These are phyloP conservation scores for Theristicus caerulescens DNA, from an alignment of 2,113 vertebrate genomes.

Conservation along the genomic window DNA sequence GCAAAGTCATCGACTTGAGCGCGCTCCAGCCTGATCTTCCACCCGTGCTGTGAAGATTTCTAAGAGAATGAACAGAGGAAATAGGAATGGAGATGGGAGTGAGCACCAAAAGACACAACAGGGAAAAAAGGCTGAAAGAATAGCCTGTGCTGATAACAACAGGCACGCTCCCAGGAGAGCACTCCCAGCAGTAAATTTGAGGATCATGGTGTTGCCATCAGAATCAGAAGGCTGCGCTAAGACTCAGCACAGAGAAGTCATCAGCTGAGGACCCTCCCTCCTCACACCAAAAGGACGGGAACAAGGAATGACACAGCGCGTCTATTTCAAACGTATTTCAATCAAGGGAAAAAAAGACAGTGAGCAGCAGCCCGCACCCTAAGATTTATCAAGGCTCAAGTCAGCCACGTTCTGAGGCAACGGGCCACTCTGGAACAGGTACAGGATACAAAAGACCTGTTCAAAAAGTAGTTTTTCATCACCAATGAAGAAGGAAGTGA, in stretches of 20 bases:
- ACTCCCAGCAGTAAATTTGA: not conserved
- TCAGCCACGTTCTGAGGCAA: not conserved
- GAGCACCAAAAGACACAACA: not conserved
- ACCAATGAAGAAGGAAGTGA: not conserved
- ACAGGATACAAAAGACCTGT: not conserved
- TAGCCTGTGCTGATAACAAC: not conserved
- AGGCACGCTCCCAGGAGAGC: accelerated
- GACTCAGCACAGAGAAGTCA: not conserved
- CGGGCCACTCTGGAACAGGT: not conserved
- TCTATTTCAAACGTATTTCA: not conserved
- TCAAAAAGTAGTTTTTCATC: not conserved
- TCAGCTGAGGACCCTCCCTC: not conserved
- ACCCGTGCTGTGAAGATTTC: not conserved
- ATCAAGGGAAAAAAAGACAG: not conserved
- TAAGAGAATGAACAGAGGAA: not conserved
- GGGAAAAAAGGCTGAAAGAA: not conserved
- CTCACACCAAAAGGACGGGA: not conserved
- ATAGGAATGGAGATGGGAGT: not conserved
- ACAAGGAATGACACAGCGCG: not conserved
- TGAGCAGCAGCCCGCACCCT: not conserved
- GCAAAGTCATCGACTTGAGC: accelerated
- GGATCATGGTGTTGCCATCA: not conserved
- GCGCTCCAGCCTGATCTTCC: not conserved
- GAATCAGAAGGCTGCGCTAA: not conserved
- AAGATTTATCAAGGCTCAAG: not conserved